Conservation (phyloP, 2,888 invertebrate species). For the Anthrax anthrax region DNA sequence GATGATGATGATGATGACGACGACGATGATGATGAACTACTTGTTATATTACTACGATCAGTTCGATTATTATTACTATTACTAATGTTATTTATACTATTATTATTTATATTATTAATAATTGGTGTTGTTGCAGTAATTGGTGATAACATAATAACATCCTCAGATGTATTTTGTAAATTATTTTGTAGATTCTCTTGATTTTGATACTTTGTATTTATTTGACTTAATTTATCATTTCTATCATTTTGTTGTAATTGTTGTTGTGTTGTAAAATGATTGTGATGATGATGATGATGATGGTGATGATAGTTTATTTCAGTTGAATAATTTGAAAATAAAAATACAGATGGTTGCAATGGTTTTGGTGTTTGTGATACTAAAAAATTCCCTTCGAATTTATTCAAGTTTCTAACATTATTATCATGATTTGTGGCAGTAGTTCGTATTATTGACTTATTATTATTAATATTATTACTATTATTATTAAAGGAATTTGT, state of each 20-base stretch:
- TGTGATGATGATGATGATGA: background rate
- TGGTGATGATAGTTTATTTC: conserved; percentile 11
- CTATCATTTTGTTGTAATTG: conserved; percentile 5
- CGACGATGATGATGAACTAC: too few relatives aligned
- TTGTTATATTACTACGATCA: conserved; percentile 11
- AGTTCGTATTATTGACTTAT: conserved; percentile 4
- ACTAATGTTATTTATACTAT: conserved; percentile 12
- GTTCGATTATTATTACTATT: conserved; percentile 14
- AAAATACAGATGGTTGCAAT: conserved; percentile 28
- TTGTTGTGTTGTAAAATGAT: background rate
- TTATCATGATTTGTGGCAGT: conserved; percentile 4
- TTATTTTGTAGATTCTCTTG: conserved; percentile 18
- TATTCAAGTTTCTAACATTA: conserved; percentile 7
- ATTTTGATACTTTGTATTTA: conserved; percentile 18
- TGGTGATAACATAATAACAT: conserved; percentile 3
- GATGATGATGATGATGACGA: too few relatives aligned
- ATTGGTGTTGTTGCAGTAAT: conserved; percentile 7
- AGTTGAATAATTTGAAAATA: conserved; percentile 29
- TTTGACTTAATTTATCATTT: background rate
- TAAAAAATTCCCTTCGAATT: conserved; percentile 15
- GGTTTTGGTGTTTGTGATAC: conserved; percentile 20
- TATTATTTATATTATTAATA: conserved; percentile 12
- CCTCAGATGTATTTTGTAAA: conserved; percentile 8
- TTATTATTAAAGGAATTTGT: background rate
- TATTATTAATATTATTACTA: background rate